Percentiles rank a stretch among this genome's conserved stretches.
These are phyloP conservation scores for Iguana delicatissima DNA, from an alignment of 2,797 vertebrate species.

Conservation along the genomic window DNA sequence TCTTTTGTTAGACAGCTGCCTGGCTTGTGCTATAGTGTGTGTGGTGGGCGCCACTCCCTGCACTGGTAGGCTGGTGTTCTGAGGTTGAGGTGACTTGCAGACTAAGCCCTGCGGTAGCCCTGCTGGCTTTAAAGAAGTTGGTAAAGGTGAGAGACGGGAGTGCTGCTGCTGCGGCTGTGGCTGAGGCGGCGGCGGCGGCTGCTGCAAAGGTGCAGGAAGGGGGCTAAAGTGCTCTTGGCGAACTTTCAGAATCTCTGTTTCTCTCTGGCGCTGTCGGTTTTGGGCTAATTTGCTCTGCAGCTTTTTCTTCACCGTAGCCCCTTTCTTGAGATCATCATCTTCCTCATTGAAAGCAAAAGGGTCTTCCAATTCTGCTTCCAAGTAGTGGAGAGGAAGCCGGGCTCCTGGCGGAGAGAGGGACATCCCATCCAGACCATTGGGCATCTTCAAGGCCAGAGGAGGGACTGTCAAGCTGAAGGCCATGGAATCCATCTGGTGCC, in stretches of 20 bases:
- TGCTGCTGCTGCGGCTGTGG: conserved; percentile 82
- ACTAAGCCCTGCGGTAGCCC: conserved; percentile 89
- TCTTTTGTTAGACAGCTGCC: conserved; percentile 89
- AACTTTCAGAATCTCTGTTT: conserved; percentile 88
- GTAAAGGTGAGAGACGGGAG: conserved; percentile 82
- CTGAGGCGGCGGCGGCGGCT: conserved; percentile 80
- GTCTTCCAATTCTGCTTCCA: conserved; percentile 92
- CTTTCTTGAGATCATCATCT: conserved; percentile 90
- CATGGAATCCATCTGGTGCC: conserved; percentile 94
- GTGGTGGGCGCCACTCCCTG: conserved; percentile 88
- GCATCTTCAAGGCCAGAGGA: conserved; percentile 92
- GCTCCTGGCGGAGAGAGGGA: conserved; percentile 93
- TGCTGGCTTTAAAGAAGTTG: conserved; percentile 80
- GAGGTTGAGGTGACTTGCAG: conserved; percentile 98
- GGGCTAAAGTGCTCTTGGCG: conserved; percentile 96
- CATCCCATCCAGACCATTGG: conserved; percentile 94
- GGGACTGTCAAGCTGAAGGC: conserved; percentile 97
- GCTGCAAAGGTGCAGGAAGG: conserved; percentile 86
- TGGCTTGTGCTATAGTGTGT: conserved; percentile 88
- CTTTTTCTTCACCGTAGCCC: conserved; percentile 91
- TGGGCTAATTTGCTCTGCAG: conserved; percentile 92
- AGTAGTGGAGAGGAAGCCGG: conserved; percentile 89
- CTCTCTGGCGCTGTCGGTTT: conserved; percentile 89
- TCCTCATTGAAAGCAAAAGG: conserved; percentile 98
- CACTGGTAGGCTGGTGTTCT: conserved; percentile 92